These are phyloP conservation scores for Lanius collurio DNA, from an alignment of 2,113 vertebrate species.

Conservation along the genomic window DNA sequence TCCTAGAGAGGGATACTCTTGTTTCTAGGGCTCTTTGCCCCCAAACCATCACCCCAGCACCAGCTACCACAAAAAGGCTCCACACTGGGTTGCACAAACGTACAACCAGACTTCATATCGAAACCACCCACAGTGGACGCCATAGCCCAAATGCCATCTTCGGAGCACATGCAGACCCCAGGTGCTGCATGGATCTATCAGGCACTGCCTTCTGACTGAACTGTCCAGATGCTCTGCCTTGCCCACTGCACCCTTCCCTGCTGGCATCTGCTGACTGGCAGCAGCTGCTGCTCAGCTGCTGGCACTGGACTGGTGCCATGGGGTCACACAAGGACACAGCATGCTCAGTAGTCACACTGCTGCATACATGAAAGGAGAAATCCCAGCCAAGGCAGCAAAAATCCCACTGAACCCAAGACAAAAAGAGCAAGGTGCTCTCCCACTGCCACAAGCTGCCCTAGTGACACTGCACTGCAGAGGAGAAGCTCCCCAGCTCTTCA, in stretches of 20 bases:
- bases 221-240: not conserved
- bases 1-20: not conserved
- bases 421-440: not conserved
- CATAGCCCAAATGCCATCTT: not conserved
- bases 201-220: not conserved
- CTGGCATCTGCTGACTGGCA: not conserved
- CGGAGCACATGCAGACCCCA: fast-evolving
- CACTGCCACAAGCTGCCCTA: not conserved
- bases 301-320: not conserved
- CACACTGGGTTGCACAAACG: fast-evolving
- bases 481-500: not conserved
- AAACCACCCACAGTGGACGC: not conserved
- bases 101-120: not conserved
- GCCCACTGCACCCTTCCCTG: not conserved
- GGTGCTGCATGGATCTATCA: not conserved
- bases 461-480: not conserved
- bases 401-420: not conserved
- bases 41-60: not conserved
- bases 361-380: not conserved
- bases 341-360: not conserved
- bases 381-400: not conserved
- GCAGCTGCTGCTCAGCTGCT: not conserved
- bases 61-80: not conserved
- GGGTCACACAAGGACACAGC: not conserved
- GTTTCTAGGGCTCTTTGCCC: not conserved